Evolutionary conservation across 1,140 invertebrate genomes (phyloP), one percentile per base, ranked within the genome.

Genomic region (Eupristina koningsbergeri): DNA sequence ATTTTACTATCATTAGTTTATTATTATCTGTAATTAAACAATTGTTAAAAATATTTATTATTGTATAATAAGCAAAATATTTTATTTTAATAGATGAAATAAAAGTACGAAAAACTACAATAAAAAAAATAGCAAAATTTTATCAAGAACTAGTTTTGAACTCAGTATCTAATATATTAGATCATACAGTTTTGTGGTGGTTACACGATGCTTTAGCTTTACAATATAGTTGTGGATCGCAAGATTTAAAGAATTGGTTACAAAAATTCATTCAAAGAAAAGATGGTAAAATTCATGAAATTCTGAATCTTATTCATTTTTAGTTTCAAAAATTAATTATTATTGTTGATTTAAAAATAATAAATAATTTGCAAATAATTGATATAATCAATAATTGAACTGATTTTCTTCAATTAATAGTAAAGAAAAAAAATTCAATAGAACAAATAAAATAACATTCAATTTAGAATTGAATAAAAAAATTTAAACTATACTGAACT

Each of bases 141-240:
- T 95, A 95, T 77, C 91, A 94, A 86, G 93, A 94, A 86, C 89
- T 94, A 11, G 88, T 96, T 29, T 96, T 96, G 96, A 94, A 94
- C 3, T 94, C 96, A 85, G 94, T 96, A 7, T 96, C 95, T 7
- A 94, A 94, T 64, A 95, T 94, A 88, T 90, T 96, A 71, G 96
- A 97, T 88, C 96, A 97, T 86, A 94, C 96, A 9, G 92, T 97
- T n/a, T 91, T 97, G 1, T 97, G 96, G 96, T 96, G 96, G 96
- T 95, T 95, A 11, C 89, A 94, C 2, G 94, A 94, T 83, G 94
- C 95, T 0, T 91, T 96, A 11, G 94, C 95, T 31, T 93, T 93
- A 58, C 94, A 94, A 89, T 93, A 92, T 81, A 88, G 85, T 58
- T 86, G 89, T 53, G 89, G 88, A 0, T 88, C 91, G 81, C 93